Evolutionary conservation across 2,113 vertebrate genomes (phyloP).

Genomic region (Apodemus speciosus): DNA sequence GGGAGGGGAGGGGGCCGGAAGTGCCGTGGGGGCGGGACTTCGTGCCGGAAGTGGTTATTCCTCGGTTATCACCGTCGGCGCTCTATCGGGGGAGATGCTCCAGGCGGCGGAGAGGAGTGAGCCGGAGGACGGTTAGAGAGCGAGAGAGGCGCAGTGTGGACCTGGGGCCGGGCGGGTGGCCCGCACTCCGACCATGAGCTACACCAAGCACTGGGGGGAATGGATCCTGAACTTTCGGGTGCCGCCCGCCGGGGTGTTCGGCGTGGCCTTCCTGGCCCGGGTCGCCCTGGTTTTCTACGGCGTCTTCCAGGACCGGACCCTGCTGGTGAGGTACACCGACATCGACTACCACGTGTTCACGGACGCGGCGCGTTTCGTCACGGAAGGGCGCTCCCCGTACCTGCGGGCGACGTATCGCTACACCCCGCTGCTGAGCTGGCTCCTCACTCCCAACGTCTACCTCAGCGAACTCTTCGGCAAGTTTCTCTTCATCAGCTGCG

Average conservation of each 20-base stretch:
- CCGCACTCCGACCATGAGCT: neutral
- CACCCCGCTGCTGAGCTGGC: constrained; percentile 93
- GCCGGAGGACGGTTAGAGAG: fast-evolving
- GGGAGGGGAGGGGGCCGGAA: constrained; percentile 38
- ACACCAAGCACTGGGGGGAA: neutral
- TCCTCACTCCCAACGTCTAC: constrained; percentile 90
- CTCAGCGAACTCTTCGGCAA: constrained; percentile 89
- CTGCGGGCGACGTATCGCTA: constrained; percentile 94
- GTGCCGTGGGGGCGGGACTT: neutral
- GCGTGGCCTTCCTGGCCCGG: constrained; percentile 83
- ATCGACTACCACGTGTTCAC: constrained; percentile 96
- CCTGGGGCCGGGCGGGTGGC: neutral
- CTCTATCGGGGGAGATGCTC: fast-evolving
- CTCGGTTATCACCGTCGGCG: fast-evolving
- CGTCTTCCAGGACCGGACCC: constrained; percentile 89
- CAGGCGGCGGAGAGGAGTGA: fast-evolving
- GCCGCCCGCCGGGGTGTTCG: constrained; percentile 73
- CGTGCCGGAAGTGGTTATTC: fast-evolving
- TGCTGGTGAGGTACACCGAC: constrained; percentile 94
- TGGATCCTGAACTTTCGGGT: constrained; percentile 21
- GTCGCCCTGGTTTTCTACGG: constrained; percentile 89
- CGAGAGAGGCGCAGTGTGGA: neutral
- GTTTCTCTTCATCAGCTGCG: constrained; percentile 91
- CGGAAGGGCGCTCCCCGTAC: constrained; percentile 91
- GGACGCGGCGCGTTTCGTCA: constrained; percentile 91